Base-by-base conservation (phyloP, 2,113 vertebrate genomes). In the Panthera uncia region DNA sequence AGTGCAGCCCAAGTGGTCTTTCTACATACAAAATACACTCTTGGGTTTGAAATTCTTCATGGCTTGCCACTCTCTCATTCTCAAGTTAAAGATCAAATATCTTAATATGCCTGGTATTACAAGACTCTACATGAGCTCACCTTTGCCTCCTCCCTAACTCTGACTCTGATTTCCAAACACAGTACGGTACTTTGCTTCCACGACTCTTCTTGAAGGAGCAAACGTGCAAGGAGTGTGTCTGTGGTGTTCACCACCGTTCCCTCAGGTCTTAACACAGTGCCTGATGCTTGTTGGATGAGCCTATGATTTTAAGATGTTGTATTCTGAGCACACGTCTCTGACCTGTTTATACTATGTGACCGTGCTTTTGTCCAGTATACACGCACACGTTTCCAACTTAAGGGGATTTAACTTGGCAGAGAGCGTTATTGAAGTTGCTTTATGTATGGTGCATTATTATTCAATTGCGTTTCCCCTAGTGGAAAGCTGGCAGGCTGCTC, bases 391-490 rank as follows among this genome's bases (percentile, higher is more conserved):
- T 95, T 97, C 1, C 0, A 97, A 96, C 91, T 93, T 98, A 87
- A 89, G 71, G 95, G 71, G 97, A 98, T 98, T 98, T 98, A 97
- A 97, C 97, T 98, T 98, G 98, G 98, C 97, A 93, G 98, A 95
- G 45, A 98, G 83, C 96, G 96, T 95, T 19, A 95, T 29, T 76
- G 96, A 98, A 98, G 95, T 95, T 93, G 93, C 97, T 98, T 98
- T 98, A 98, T 98, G 98, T 98, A 96, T 91, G 97, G 95, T 69
- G 6, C 96, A 98, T 98, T 98, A 98, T 98, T 98, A 99, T 99
- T 98, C 98, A 97, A 98, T 98, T 98, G 97, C 97, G 92, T 98
- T 98, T 98, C 98, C 98, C 98, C 94, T 97, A 98, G 98, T 98
- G 97, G 92, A 98, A 98, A 95, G 87, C 98, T 98, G 98, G 98